Conservation (phyloP, 1,140 invertebrate species). For the Cydia strobilella region DNA sequence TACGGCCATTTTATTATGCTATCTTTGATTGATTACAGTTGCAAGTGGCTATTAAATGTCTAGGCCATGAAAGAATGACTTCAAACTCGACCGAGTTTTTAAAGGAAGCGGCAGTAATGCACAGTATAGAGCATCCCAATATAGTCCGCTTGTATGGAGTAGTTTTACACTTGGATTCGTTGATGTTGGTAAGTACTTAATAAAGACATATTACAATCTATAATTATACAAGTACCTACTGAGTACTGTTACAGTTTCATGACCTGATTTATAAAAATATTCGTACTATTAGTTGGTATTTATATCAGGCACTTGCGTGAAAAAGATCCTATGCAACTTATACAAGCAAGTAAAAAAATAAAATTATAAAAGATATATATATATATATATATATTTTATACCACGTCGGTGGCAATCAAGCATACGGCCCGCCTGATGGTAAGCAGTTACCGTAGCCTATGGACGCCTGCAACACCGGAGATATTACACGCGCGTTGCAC, state of each 20-base stretch:
- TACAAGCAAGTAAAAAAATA: too few species aligned
- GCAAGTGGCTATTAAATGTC: constrained; percentile 98
- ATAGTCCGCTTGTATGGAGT: constrained; percentile 98
- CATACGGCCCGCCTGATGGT: too few species aligned
- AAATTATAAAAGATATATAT: constrained; percentile 30
- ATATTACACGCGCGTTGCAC: too few species aligned
- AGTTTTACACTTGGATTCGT: constrained; percentile 94
- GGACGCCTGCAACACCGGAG: too few species aligned
- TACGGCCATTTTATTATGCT: background rate
- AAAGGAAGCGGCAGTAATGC: constrained; percentile 99
- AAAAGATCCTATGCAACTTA: too few species aligned
- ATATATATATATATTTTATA: too few species aligned
- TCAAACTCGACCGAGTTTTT: constrained; percentile 98
- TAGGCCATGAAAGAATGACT: constrained; percentile 96
- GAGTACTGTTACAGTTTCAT: background rate
- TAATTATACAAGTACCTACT: too few species aligned
- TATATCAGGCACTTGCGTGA: too few species aligned
- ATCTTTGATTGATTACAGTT: constrained; percentile 80
- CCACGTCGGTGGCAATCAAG: too few species aligned
- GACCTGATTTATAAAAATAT: background rate
- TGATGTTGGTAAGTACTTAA: constrained; percentile 94
- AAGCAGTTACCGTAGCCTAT: too few species aligned
- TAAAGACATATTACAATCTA: background rate
- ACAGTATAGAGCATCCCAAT: constrained; percentile 97
- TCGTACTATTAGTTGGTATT: too few species aligned